Base-by-base conservation (phyloP, 2,113 vertebrate genomes). In the Oophaga pumilio region DNA sequence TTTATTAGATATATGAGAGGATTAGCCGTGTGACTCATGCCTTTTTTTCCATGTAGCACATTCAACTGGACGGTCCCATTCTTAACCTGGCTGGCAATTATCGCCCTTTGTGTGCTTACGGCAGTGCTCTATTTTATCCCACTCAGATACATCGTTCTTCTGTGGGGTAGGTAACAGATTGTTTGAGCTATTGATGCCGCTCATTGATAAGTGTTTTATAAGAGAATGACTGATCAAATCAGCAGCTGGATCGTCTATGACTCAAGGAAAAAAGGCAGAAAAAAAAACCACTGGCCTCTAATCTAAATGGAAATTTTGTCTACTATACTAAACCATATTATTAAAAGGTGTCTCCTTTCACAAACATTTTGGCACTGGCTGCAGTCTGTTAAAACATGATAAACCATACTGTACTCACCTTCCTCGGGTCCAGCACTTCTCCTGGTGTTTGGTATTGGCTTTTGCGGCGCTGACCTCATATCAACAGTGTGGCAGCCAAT, bases 1-100 rank as follows among this genome's bases (percentile, higher is more conserved):
- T 88, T 68, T 49, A 56, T 89, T 90, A 83, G 33, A 77, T 86
- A 76, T 90, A 7, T 62, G 1, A 14, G 26, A 59, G 89, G 53
- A 69, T 85, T 15, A 62, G 53, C 28, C 4, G 82, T 88, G 88
- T 92, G 89, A 92, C 82, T 89, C 85, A 0, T 82, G 28, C 90
- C 90, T 8, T 85, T 93, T 93, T 93, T 93, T 89, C 85, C 57
- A 88, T 91, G 49, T 90, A 99, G 98, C 92, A 98, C 97, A 22
- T 99, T 98, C 94, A 99, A 98, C 93, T 99, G 98, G 98, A 99
- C 97, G 18, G 96, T 98, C 92, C 97, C 97, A 86, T 99, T 99
- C 94, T 94, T 99, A 92, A 99, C 97, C 94, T 99, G 97, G 96
- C 93, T 99, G 94, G 96, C 97, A 68, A 97, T 99, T 8, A 93